Evolutionary conservation across 1,140 invertebrate species (phyloP).

Genomic region (Agrilus planipennis): DNA sequence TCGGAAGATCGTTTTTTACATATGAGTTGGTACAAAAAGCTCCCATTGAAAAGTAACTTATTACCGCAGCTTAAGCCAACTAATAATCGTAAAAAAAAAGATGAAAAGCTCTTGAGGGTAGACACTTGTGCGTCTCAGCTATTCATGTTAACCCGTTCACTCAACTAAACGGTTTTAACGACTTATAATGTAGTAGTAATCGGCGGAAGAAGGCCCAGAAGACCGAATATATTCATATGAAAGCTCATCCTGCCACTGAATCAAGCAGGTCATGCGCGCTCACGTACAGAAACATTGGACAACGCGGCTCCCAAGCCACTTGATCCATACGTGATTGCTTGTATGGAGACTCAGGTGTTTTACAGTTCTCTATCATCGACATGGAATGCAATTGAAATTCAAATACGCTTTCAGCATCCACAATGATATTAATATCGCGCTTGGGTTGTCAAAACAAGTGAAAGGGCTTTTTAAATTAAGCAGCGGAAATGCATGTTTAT

Average conservation of each 20-base stretch:
- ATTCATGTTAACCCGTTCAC: slow-evolving; percentile 11
- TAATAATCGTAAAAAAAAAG: not conserved
- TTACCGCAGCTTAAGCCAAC: too few species aligned
- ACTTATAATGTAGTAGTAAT: slow-evolving; percentile 1
- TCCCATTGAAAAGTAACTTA: too few species aligned
- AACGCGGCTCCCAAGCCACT: slow-evolving; percentile 5
- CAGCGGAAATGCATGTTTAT: too few species aligned
- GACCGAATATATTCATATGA: too few species aligned
- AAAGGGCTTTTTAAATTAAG: too few species aligned
- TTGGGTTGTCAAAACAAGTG: too few species aligned
- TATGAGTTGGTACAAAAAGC: too few species aligned
- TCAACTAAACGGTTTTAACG: slow-evolving; percentile 4
- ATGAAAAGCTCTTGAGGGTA: slow-evolving; percentile 4
- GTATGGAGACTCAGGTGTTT: slow-evolving; percentile 14
- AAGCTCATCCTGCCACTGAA: slow-evolving; percentile 18
- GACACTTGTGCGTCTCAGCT: slow-evolving; percentile 3
- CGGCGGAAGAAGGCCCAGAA: slow-evolving; percentile 8
- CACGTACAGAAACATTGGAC: slow-evolving; percentile 13
- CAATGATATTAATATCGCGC: too few species aligned
- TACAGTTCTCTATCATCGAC: too few species aligned
- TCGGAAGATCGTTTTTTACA: too few species aligned
- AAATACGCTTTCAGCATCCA: too few species aligned
- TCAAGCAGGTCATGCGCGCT: slow-evolving; percentile 12
- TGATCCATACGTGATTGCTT: slow-evolving; percentile 16
- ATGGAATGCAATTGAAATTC: too few species aligned